Evolutionary conservation across 2,797 vertebrate genomes (phyloP).

Genomic region (Muraenolepis orangiensis): DNA sequence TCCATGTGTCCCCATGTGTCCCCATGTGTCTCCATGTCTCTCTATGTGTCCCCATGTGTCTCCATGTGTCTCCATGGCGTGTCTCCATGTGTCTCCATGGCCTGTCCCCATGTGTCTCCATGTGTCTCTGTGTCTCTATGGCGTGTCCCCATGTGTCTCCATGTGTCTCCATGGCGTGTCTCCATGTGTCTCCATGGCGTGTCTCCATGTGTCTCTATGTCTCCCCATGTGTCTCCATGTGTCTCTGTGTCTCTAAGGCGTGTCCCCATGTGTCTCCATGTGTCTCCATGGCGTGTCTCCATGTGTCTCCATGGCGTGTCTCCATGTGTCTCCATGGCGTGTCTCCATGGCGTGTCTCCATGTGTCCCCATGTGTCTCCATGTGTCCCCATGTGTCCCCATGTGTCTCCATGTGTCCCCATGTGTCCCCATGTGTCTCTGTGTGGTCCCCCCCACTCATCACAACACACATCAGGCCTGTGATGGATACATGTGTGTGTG

Average conservation of each 20-base stretch:
- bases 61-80: no score
- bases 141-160: not conserved
- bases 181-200: no score
- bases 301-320: not conserved
- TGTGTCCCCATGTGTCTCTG: not conserved
- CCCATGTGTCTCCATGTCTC: no score
- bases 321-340: no score
- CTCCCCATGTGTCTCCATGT: not conserved
- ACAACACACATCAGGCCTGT: no score
- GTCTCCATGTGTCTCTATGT: no score
- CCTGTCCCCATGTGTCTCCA: not conserved
- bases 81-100: no score
- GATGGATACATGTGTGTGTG: no score
- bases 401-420: not conserved
- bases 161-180: not conserved
- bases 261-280: not conserved
- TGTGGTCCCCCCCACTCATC: no score
- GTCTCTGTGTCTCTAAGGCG: no score
- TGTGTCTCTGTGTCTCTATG: no score
- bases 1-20: not conserved
- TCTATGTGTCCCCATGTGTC: not conserved
- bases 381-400: not conserved
- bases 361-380: not conserved
- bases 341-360: no score
- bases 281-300: not conserved